Conservation (phyloP, 2,113 vertebrate species). For the Apeltes quadracus region DNA sequence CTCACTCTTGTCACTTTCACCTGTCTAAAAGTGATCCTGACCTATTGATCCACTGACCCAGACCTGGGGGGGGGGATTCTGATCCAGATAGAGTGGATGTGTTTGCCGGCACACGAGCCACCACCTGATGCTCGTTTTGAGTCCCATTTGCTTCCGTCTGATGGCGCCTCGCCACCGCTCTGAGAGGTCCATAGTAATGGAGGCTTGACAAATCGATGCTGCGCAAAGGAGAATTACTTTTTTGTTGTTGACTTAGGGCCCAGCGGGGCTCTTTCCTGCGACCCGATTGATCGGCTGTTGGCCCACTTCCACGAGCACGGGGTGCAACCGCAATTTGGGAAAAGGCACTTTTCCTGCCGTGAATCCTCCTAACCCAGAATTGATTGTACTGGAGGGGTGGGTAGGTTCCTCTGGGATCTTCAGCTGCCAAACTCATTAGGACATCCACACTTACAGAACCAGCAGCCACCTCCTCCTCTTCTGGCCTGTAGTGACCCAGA, state of each 20-base stretch:
- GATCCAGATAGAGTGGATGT: not conserved
- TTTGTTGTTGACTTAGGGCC: slow-evolving; percentile 4
- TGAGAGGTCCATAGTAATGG: slow-evolving; percentile 1
- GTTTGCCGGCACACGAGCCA: not conserved
- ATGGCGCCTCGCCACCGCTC: not conserved
- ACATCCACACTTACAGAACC: slow-evolving; percentile 1
- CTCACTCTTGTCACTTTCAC: no score
- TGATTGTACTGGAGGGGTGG: slow-evolving; percentile 18
- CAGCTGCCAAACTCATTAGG: slow-evolving; percentile 45
- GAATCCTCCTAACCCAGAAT: slow-evolving; percentile 29
- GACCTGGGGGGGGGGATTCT: not conserved
- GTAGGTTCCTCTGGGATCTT: slow-evolving; percentile 41
- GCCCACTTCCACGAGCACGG: slow-evolving; percentile 34
- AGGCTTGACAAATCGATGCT: slow-evolving; percentile 8
- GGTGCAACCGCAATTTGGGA: slow-evolving; percentile 16
- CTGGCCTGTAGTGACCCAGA: slow-evolving; percentile 61
- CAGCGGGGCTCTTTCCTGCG: slow-evolving; percentile 19
- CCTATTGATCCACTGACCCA: slow-evolving; percentile 14
- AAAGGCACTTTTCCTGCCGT: slow-evolving; percentile 15
- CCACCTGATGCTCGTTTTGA: not conserved
- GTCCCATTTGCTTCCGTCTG: not conserved
- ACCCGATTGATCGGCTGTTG: slow-evolving; percentile 23
- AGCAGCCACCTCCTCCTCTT: slow-evolving; percentile 14
- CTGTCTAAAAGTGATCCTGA: not conserved
- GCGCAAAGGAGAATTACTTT: not conserved